Percentiles rank a stretch among this genome's conserved stretches.
phyloP scores from a whole-genome alignment of 2,888 invertebrate genomes.

The Lithophane leautieri region DNA sequence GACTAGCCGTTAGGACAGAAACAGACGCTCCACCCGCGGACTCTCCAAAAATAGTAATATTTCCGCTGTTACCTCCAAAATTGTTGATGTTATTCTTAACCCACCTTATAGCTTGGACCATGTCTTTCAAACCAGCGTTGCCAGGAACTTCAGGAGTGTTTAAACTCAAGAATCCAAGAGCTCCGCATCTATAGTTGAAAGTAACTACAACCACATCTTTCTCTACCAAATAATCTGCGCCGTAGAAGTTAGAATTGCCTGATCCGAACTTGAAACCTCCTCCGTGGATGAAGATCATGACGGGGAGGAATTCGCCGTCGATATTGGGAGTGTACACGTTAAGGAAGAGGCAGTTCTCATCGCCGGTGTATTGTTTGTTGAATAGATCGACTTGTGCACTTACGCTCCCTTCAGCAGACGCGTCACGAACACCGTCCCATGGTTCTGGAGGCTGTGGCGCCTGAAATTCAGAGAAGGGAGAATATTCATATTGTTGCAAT shows the following conservation, averaged over 20 bases:
- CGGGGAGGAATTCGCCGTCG: constrained; percentile 86
- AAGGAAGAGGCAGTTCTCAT: constrained; percentile 93
- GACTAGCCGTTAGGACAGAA: constrained; percentile 81
- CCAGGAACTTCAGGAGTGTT: constrained; percentile 87
- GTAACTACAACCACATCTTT: constrained; percentile 90
- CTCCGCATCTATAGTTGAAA: constrained; percentile 89
- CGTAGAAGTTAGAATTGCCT: constrained; percentile 85
- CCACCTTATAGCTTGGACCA: constrained; percentile 84
- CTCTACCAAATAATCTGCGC: constrained; percentile 89
- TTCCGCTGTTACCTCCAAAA: constrained; percentile 85
- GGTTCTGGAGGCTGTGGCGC: constrained; percentile 90
- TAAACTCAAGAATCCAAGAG: constrained; percentile 83
- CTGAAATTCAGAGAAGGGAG: constrained; percentile 77
- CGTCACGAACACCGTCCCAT: constrained; percentile 91
- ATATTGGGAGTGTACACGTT: constrained; percentile 92
- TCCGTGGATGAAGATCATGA: constrained; percentile 91
- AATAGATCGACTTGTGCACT: constrained; percentile 90
- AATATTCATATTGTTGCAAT: not conserved
- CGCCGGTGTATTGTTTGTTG: constrained; percentile 85
- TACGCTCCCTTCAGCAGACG: constrained; percentile 91
- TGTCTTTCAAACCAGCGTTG: constrained; percentile 86
- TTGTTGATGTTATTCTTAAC: constrained; percentile 83
- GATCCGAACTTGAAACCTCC: constrained; percentile 89
- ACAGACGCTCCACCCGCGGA: constrained; percentile 80
- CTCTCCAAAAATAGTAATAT: constrained; percentile 85